Base-by-base conservation (phyloP, 2,888 invertebrate species). In the Heliconius erato region DNA sequence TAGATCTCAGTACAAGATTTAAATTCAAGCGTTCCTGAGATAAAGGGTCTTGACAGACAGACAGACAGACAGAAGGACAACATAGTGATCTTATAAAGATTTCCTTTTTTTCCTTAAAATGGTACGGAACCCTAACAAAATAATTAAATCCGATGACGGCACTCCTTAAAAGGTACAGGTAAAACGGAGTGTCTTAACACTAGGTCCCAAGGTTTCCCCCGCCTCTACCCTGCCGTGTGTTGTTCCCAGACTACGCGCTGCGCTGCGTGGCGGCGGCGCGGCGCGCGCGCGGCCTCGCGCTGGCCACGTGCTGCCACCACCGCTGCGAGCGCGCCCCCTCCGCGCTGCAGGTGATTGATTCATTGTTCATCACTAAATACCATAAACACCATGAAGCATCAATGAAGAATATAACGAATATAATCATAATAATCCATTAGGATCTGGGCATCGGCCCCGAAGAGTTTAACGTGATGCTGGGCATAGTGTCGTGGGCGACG, bases 261-360 rank as follows among this genome's bases (percentile, higher is more conserved):
- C 96, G 97, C 68, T 98, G 98, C 91, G 89, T 98, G 84, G 91
- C 93, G 49, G 95, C 87, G 85, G 92, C 88, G 87, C 87, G 88
- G 84, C 88, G 91, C 84, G 94, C 88, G 88, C 96, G 88, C 79
- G 98, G 98, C 11, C 90, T 97, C 68, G 94, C 98, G 81, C 97
- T 99, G 90, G 98, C 99, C 4, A 97, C 98, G 35, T 99, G 99
- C 92, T 99, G 99, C 91, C 99, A 99, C 93, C 99, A 99, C 94
- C 97, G 98, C 86, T 98, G 98, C 91, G 96, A 97, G 69, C 98
- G 97, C 96, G 92, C 91, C 28, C 93, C 97, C 79, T 94, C 88
- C 72, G 81, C 63, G 0, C 87, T 94, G 32, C 88, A 88, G 90
- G 94, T 35, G 35, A 35, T 35, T 35, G 32, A 35, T 32, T 3